Conservation (phyloP, 1,140 invertebrate species). For the Diachasmimorpha longicaudata region DNA sequence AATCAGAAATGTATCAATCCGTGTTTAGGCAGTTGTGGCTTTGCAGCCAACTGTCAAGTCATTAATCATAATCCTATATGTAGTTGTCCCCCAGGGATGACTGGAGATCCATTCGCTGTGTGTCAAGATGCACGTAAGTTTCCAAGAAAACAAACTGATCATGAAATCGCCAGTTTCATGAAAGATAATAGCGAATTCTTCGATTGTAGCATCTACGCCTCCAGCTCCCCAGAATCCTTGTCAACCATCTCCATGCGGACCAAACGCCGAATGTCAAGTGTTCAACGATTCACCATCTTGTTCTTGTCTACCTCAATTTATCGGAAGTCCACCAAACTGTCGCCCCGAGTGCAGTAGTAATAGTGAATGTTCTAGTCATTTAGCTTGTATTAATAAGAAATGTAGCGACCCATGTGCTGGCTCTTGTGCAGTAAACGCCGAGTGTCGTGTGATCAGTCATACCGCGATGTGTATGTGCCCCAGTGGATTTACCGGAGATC, state of each 20-base stretch:
- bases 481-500: conserved; percentile 64
- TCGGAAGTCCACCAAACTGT: conserved; percentile 64
- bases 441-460: conserved; percentile 66
- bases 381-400: conserved; percentile 63
- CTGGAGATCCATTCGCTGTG: conserved; percentile 74
- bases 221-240: conserved; percentile 58
- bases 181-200: not conserved
- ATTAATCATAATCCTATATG: conserved; percentile 77
- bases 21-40: conserved; percentile 73
- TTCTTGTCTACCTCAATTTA: conserved; percentile 60
- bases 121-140: conserved; percentile 59
- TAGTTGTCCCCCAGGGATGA: conserved; percentile 70
- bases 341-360: conserved; percentile 63
- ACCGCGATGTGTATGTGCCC: conserved; percentile 67
- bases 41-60: conserved; percentile 73
- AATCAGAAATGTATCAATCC: conserved; percentile 76
- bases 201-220: not conserved
- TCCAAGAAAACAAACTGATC: conserved; percentile 43
- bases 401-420: conserved; percentile 65
- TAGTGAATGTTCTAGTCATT: conserved; percentile 58
- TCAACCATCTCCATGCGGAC: conserved; percentile 65
- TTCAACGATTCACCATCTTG: conserved; percentile 62
- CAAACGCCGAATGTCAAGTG: conserved; percentile 64
- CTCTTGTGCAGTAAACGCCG: conserved; percentile 59
- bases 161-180: not conserved